These are phyloP conservation scores for Probaryconus sp. DNA, from an alignment of 1,140 invertebrate species.

Conservation along the genomic window DNA sequence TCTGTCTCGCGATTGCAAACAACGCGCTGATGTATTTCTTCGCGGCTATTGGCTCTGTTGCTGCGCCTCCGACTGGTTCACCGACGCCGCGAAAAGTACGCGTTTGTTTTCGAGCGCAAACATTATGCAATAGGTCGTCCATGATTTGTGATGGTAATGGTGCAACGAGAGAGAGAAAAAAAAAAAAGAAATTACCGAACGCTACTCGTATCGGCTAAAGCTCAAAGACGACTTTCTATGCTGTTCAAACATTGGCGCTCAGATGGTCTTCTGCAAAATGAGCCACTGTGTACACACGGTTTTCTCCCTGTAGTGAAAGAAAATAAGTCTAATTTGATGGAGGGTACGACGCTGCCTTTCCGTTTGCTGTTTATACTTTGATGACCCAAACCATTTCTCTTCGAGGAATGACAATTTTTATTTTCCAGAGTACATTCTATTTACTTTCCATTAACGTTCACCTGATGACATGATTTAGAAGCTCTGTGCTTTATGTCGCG, in stretches of 20 bases:
- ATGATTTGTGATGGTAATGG: slow-evolving; percentile 22
- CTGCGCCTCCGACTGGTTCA: no score
- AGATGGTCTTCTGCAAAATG: slow-evolving; percentile 69
- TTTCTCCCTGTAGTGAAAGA: slow-evolving; percentile 51
- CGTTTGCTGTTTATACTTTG: slow-evolving; percentile 46
- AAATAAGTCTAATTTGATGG: slow-evolving; percentile 59
- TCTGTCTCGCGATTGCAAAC: slow-evolving; percentile 37
- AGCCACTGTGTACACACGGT: slow-evolving; percentile 70
- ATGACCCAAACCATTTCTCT: slow-evolving; percentile 41
- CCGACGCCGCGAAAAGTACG: no score
- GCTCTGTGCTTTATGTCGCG: background rate
- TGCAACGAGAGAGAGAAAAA: slow-evolving; percentile 13
- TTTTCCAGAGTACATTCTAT: slow-evolving; percentile 27
- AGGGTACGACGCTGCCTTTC: slow-evolving; percentile 46
- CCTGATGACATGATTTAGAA: slow-evolving; percentile 21
- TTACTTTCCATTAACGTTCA: slow-evolving; percentile 48
- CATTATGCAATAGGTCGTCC: slow-evolving; percentile 22
- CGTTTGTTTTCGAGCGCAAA: slow-evolving; percentile 20
- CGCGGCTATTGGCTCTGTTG: no score
- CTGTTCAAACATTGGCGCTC: slow-evolving; percentile 69
- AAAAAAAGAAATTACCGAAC: slow-evolving; percentile 47
- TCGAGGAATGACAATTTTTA: slow-evolving; percentile 42
- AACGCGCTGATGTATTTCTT: slow-evolving; percentile 42
- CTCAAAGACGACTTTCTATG: slow-evolving; percentile 40
- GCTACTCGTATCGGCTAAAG: slow-evolving; percentile 25